These are phyloP conservation scores for Epistrophe eligans DNA, from an alignment of 2,888 invertebrate genomes.

Conservation along the genomic window DNA sequence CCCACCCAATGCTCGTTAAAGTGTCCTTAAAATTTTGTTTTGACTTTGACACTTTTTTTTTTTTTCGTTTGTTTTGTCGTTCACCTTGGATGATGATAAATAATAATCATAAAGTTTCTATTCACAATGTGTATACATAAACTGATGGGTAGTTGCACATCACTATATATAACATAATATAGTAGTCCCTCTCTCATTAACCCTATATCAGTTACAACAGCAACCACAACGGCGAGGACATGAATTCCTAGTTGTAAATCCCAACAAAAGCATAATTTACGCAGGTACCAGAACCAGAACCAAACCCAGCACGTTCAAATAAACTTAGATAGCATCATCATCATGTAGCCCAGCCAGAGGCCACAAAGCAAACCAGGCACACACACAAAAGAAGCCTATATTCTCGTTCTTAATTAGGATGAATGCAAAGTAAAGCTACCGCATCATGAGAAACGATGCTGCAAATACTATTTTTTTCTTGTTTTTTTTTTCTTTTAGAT, in stretches of 20 bases:
- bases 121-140: slow-evolving; percentile 11
- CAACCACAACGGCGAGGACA: slow-evolving; percentile 28
- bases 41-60: slow-evolving; percentile 24
- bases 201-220: slow-evolving; percentile 32
- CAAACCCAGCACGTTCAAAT: slow-evolving; percentile 28
- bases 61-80: not conserved
- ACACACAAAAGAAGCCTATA: slow-evolving; percentile 23
- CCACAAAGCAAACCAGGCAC: slow-evolving; percentile 12
- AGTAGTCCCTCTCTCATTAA: slow-evolving; percentile 63
- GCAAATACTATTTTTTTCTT: slow-evolving; percentile 19
- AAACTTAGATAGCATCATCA: slow-evolving; percentile 24
- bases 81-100: slow-evolving; percentile 65
- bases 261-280: slow-evolving; percentile 66
- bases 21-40: slow-evolving; percentile 55
- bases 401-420: slow-evolving; percentile 65
- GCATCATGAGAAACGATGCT: slow-evolving; percentile 33
- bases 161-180: not conserved
- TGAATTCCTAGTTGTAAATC: slow-evolving; percentile 60
- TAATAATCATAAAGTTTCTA: slow-evolving; percentile 68
- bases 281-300: slow-evolving; percentile 29
- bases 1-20: slow-evolving; percentile 61
- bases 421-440: slow-evolving; percentile 54
- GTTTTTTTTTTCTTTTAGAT: slow-evolving; percentile 51
- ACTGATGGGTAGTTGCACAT: slow-evolving; percentile 9
- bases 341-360: slow-evolving; percentile 14